A percentile compares a stretch with the other conserved stretches of the same genome.
Conservation (phyloP, 2,888 invertebrate species). For the Drosophila paracracens region DNA sequence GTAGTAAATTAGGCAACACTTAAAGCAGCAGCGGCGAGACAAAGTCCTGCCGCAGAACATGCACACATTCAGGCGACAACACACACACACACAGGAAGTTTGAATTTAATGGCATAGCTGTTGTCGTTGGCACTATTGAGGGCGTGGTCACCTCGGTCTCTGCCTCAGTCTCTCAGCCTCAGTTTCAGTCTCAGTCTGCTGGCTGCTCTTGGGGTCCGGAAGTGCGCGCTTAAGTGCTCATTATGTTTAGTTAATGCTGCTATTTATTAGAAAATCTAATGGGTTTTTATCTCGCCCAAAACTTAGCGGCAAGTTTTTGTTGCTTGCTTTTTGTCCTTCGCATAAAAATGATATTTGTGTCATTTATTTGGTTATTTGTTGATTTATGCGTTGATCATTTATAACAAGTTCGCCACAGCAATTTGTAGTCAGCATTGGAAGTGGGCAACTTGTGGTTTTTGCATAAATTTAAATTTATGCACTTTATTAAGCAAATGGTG, state of each 20-base stretch:
- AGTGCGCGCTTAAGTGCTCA: conserved; percentile 78
- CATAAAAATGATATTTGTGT: conserved; percentile 71
- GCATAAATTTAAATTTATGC: conserved; percentile 70
- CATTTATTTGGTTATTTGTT: conserved; percentile 70
- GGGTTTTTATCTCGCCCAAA: conserved; percentile 63
- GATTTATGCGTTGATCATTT: conserved; percentile 67
- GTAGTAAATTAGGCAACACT: conserved; percentile 76
- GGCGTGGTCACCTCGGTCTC: conserved; percentile 43
- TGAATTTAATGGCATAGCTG: conserved; percentile 63
- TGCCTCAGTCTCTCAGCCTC: neutral
- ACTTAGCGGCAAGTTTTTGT: conserved; percentile 51
- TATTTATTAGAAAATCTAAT: conserved; percentile 78
- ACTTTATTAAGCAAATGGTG: conserved; percentile 60
- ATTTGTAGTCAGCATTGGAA: conserved; percentile 45
- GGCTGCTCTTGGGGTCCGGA: conserved; percentile 54
- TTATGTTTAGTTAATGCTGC: conserved; percentile 77
- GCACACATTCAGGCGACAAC: conserved; percentile 35
- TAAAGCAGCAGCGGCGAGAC: conserved; percentile 58
- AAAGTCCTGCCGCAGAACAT: conserved; percentile 50
- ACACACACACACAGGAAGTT: conserved; percentile 54
- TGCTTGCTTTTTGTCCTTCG: conserved; percentile 11
- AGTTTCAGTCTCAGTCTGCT: neutral
- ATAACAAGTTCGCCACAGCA: conserved; percentile 46
- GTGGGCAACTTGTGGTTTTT: conserved; percentile 48
- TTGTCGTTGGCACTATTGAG: conserved; percentile 39